Evolutionary conservation across 2,797 vertebrate species (phyloP).

Genomic region (Streptopelia turtur): DNA sequence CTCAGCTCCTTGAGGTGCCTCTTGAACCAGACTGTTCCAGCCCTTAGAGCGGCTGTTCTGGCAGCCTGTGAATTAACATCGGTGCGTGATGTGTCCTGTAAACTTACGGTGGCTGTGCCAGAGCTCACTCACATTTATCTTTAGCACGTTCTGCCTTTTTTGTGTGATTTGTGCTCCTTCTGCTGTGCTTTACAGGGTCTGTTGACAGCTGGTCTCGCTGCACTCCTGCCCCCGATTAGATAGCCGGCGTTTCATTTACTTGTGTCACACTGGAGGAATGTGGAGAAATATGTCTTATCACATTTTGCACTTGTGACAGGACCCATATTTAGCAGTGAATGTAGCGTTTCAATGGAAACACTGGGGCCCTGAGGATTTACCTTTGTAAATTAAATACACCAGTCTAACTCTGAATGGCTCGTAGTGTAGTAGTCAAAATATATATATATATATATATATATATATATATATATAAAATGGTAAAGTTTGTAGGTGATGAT

Average conservation of each 20-base stretch:
- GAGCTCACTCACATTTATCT: neutral
- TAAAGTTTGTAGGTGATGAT: neutral
- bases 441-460: neutral
- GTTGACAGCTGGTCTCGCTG: neutral
- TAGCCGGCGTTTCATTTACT: neutral
- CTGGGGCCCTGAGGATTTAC: neutral
- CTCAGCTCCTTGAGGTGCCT: neutral
- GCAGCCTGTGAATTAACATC: neutral
- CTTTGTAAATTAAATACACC: neutral
- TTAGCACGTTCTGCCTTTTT: neutral
- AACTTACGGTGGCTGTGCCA: rapidly evolving
- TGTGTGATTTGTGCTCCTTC: neutral
- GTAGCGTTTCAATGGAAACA: neutral
- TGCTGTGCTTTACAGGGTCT: neutral
- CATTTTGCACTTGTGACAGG: neutral
- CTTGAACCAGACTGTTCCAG: neutral
- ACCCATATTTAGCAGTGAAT: neutral
- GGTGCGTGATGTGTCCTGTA: neutral
- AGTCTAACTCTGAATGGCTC: neutral
- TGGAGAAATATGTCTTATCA: neutral
- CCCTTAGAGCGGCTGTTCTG: rapidly evolving
- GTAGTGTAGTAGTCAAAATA: rapidly evolving
- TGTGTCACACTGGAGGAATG: neutral
- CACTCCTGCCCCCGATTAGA: neutral
- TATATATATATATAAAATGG: neutral